Conservation (phyloP, 2,797 vertebrate species). For the Crypturellus tataupa region DNA sequence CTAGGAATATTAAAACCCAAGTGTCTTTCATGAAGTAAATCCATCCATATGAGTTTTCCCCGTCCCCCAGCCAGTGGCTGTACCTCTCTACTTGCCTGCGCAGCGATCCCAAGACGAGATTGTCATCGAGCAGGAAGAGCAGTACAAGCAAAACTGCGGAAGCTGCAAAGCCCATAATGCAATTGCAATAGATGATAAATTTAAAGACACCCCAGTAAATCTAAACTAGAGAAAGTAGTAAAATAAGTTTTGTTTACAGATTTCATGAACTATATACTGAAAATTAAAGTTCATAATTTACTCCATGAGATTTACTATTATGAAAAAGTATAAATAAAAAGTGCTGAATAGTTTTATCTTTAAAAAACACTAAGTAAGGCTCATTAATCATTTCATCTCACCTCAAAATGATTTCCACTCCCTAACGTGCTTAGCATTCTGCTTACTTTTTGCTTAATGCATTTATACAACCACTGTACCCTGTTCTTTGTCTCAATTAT, state of each 20-base stretch:
- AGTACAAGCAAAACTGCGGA: not conserved
- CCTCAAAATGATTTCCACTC: constrained; percentile 43
- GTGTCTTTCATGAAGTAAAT: not conserved
- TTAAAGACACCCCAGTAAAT: not conserved
- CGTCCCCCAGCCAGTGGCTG: not conserved
- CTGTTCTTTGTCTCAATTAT: constrained; percentile 65
- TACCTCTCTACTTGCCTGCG: not conserved
- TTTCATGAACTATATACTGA: constrained; percentile 1
- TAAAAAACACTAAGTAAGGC: constrained; percentile 65
- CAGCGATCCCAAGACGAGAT: not conserved
- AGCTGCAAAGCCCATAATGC: constrained; percentile 4
- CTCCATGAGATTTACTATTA: constrained; percentile 37
- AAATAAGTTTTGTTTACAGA: not conserved
- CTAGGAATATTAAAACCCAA: not conserved
- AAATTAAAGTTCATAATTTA: constrained; percentile 4
- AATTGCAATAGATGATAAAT: not conserved
- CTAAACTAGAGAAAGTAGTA: not conserved
- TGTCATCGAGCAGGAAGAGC: not conserved
- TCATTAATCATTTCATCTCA: constrained; percentile 31
- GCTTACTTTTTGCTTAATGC: not conserved
- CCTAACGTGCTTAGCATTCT: not conserved
- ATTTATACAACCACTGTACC: not conserved
- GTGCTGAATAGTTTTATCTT: constrained; percentile 64
- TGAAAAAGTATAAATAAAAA: constrained; percentile 74
- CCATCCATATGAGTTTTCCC: not conserved